Evolutionary conservation across 2,797 vertebrate genomes (phyloP).

Genomic region (Sebastes aleutianus): DNA sequence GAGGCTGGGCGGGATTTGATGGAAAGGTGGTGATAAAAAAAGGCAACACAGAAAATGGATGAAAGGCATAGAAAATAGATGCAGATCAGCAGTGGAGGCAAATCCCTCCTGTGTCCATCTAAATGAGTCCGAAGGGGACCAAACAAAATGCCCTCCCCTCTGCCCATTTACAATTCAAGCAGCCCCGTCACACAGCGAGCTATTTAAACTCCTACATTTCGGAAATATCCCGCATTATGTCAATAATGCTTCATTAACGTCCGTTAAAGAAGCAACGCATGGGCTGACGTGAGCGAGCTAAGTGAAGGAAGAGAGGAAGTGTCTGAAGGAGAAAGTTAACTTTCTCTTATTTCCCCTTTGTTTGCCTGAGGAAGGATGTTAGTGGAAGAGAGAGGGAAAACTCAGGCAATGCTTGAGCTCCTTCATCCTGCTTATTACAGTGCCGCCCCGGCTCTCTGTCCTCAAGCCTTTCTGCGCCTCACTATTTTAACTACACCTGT

Average conservation of each 20-base stretch:
- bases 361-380: slow-evolving; percentile 78
- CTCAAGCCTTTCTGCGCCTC: slow-evolving; percentile 79
- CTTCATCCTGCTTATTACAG: slow-evolving; percentile 79
- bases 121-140: slow-evolving; percentile 67
- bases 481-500: slow-evolving; percentile 87
- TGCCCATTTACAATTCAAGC: slow-evolving; percentile 69
- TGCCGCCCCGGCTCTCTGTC: slow-evolving; percentile 72
- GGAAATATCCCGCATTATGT: slow-evolving; percentile 35
- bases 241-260: slow-evolving; percentile 55
- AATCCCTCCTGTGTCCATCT: slow-evolving; percentile 73
- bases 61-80: slow-evolving; percentile 73
- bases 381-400: slow-evolving; percentile 72
- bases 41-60: slow-evolving; percentile 70
- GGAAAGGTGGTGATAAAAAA: slow-evolving; percentile 69
- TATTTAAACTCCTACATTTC: slow-evolving; percentile 44
- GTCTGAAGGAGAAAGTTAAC: slow-evolving; percentile 73
- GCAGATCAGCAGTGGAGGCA: slow-evolving; percentile 73
- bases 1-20: slow-evolving; percentile 72
- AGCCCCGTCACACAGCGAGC: slow-evolving; percentile 42
- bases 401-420: slow-evolving; percentile 74
- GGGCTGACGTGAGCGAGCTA: slow-evolving; percentile 29
- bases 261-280: neutral
- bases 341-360: slow-evolving; percentile 74
- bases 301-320: slow-evolving; percentile 51
- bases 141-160: slow-evolving; percentile 64